phyloP scores from a whole-genome alignment of 2,797 vertebrate genomes.

The Cossypha dichroa region DNA sequence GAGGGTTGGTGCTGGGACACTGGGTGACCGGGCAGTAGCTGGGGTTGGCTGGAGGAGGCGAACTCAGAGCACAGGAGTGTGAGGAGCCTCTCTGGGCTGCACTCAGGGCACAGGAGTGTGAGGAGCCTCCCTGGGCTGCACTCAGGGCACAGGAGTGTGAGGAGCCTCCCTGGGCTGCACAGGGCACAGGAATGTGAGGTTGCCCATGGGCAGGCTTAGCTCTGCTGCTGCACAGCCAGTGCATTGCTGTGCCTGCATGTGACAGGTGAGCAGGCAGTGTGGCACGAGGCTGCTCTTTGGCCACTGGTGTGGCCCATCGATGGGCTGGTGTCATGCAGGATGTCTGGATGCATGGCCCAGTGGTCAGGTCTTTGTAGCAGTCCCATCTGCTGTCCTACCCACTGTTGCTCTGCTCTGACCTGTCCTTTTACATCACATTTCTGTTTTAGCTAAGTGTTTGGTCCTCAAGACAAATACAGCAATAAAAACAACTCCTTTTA shows the following conservation, averaged over 20 bases:
- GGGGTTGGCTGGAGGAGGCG: accelerated
- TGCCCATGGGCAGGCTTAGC: background rate
- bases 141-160: too few relatives aligned
- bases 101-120: too few relatives aligned
- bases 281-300: background rate
- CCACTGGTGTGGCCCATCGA: accelerated
- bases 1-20: background rate
- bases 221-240: accelerated
- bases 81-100: background rate
- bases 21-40: background rate
- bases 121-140: too few relatives aligned
- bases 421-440: background rate
- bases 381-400: background rate
- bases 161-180: too few relatives aligned
- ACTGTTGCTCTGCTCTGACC: background rate
- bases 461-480: background rate
- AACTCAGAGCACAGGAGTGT: background rate
- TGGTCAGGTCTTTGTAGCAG: background rate
- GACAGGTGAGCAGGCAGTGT: background rate
- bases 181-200: background rate
- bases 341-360: background rate
- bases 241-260: background rate
- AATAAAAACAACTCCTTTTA: background rate
- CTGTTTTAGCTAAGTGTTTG: background rate
- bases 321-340: background rate